Conservation (phyloP, 2,888 invertebrate genomes). For the Glaucopsyche alexis region DNA sequence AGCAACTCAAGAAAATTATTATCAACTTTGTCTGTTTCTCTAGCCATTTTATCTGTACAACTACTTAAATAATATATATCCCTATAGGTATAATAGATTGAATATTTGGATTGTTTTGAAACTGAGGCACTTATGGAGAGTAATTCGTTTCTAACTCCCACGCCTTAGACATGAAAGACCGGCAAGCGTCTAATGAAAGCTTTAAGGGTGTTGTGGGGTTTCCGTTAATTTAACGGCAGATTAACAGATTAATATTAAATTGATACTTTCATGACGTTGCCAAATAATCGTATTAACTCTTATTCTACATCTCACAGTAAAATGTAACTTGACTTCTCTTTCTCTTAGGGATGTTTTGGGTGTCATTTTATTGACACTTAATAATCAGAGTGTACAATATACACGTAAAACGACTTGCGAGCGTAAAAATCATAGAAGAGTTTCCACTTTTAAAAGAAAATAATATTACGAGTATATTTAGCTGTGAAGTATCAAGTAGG, state of each 20-base stretch:
- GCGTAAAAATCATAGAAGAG: not conserved
- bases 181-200: not conserved
- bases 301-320: not conserved
- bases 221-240: not conserved
- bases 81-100: not conserved
- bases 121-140: conserved; percentile 1
- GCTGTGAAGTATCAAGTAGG: too few relatives aligned
- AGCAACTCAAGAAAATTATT: too few relatives aligned
- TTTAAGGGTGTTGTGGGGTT: not conserved
- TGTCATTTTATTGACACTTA: too few relatives aligned
- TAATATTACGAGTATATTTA: too few relatives aligned
- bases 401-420: too few relatives aligned
- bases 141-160: not conserved
- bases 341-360: too few relatives aligned
- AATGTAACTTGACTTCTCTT: too few relatives aligned
- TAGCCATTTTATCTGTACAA: too few relatives aligned
- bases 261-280: not conserved
- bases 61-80: too few relatives aligned
- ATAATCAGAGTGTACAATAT: too few relatives aligned
- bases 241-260: not conserved
- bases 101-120: not conserved
- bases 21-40: too few relatives aligned
- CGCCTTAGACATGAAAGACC: not conserved
- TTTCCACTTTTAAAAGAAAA: not conserved
- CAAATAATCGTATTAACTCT: not conserved